phyloP scores from a whole-genome alignment of 2,797 vertebrate genomes.

The Megalops cyprinoides region DNA sequence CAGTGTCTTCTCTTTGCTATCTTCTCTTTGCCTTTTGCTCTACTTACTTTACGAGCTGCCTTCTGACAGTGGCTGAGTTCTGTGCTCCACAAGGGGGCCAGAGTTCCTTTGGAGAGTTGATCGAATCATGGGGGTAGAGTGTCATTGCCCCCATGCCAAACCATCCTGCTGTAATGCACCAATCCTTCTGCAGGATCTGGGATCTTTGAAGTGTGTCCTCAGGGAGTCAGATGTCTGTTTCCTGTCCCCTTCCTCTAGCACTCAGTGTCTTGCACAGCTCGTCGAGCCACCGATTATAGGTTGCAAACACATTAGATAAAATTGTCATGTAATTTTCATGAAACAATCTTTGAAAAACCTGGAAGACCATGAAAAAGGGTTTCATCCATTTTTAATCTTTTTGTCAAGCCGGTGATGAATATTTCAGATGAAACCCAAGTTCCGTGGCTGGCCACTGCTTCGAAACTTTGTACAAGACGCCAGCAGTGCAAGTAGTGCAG shows the following conservation, averaged over 20 bases:
- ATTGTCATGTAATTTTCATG: slow-evolving; percentile 79
- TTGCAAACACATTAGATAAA: slow-evolving; percentile 69
- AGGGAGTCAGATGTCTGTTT: slow-evolving; percentile 36
- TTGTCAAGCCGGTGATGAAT: slow-evolving; percentile 80
- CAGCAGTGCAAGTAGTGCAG: slow-evolving; percentile 68
- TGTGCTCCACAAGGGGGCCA: slow-evolving; percentile 23
- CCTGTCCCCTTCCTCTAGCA: slow-evolving; percentile 35
- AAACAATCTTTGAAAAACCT: slow-evolving; percentile 77
- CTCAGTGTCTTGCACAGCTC: slow-evolving; percentile 35
- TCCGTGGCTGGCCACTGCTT: slow-evolving; percentile 68
- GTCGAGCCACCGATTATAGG: slow-evolving; percentile 63
- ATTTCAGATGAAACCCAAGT: slow-evolving; percentile 65
- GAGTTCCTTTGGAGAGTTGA: too few species aligned
- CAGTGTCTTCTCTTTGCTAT: not conserved
- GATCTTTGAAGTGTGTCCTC: slow-evolving; percentile 28
- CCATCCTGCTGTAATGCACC: not conserved
- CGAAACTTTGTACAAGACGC: slow-evolving; percentile 79
- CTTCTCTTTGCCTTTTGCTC: not conserved
- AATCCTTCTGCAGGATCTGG: slow-evolving; percentile 2
- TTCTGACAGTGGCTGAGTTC: not conserved
- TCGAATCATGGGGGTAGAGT: too few species aligned
- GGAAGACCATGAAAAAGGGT: slow-evolving; percentile 78
- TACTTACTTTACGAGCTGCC: slow-evolving; percentile 18
- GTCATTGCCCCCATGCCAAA: not conserved
- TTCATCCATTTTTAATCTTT: slow-evolving; percentile 83